Conservation (phyloP, 1,140 invertebrate genomes). For the Telenomus remus region DNA sequence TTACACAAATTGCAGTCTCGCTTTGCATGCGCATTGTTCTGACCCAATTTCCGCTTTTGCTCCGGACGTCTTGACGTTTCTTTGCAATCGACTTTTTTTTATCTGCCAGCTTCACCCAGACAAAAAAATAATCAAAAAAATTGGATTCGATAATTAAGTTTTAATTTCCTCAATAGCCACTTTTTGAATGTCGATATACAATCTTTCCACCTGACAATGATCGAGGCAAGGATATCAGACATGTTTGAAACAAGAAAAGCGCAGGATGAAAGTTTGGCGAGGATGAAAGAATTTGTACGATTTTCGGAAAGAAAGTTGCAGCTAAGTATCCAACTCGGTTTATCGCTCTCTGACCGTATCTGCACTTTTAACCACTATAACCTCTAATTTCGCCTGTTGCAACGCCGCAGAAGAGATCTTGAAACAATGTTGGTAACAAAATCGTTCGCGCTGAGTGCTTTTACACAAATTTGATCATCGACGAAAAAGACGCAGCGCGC, state of each 20-base stretch:
- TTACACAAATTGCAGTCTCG: conserved; percentile 39
- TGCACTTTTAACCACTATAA: conserved; percentile 48
- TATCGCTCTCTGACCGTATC: conserved; percentile 22
- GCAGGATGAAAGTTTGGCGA: no score
- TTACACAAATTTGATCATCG: conserved; percentile 51
- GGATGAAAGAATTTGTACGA: no score
- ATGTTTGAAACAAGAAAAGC: no score
- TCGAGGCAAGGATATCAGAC: no score
- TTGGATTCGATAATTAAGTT: no score
- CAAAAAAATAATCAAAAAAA: no score
- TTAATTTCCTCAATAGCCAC: no score
- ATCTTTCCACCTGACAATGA: no score
- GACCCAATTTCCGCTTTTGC: conserved; percentile 34
- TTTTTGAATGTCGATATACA: no score
- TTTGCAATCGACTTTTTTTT: no score
- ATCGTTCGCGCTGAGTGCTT: conserved; percentile 44
- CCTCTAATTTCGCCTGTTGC: conserved; percentile 57
- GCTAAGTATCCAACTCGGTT: conserved; percentile 44
- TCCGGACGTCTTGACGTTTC: no score
- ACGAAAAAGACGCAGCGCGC: conserved; percentile 23
- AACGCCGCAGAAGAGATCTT: conserved; percentile 32
- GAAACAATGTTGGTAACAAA: conserved; percentile 22
- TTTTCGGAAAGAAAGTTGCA: conserved; percentile 58
- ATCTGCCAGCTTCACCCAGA: no score
- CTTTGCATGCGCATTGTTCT: conserved; percentile 32